Evolutionary conservation across 1,140 invertebrate species (phyloP), one percentile per base, ranked within the genome.

Genomic region (Sesamia nonagrioides): DNA sequence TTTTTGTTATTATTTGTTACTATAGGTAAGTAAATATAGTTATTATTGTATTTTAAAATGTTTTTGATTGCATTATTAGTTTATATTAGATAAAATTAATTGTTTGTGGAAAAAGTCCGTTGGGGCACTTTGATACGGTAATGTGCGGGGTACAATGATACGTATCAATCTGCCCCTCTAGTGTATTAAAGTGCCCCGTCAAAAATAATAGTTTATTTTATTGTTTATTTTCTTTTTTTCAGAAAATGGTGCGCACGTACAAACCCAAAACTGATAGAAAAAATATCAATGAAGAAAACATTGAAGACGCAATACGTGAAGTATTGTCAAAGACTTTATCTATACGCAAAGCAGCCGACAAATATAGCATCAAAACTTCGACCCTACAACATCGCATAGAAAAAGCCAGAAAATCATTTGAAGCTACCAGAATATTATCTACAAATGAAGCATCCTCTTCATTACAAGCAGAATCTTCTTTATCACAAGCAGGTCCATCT

Each of bases 111-210:
- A 82, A 79, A 66, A 72, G 69, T 79, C 77, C 66, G 17, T 79
- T 82, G 80, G 80, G 77, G 80, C 72, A 82, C 80, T 76, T 82
- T 76, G 76, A 82, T 78, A 76, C 77, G 60, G 73, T 79, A 82
- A 82, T 63, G 77, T 72, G 81, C 77, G 81, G 81, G 77, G 81
- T 74, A 82, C 77, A 79, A 77, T 82, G 74, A 82, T 82, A 79
- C 77, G 80, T 82, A 82, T 82, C 80, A 79, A 82, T 82, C 71
- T 79, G 80, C 80, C 80, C 77, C 77, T 76, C 50, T 77, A 76
- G 42, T 76, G 73, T 80, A 77, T 72, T 61, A 77, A 61, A 77
- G 73, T 80, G 66, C 72, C 72, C 50, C n/a, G n/a, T n/a, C n/a
- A n/a, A n/a, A n/a, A n/a, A n/a, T n/a, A n/a, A n/a, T n/a, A 61